Evolutionary conservation across 2,113 vertebrate species (phyloP), one percentile per base, ranked within the genome.

Genomic region (Coracopsis vasa): DNA sequence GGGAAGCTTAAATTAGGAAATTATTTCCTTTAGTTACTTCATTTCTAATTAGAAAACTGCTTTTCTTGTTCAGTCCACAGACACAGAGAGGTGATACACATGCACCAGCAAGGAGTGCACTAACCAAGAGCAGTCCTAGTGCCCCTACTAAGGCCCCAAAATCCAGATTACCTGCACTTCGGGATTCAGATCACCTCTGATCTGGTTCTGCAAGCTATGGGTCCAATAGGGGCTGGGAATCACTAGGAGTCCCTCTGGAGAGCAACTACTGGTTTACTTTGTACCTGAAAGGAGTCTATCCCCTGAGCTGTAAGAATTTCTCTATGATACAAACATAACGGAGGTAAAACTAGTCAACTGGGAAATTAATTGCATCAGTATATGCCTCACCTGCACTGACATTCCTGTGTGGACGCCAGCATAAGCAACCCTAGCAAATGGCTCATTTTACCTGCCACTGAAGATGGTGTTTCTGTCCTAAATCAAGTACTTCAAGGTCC

Each of bases 81-180:
- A 47, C 3, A 62, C 9, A 31, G 6, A 54, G 10, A 23, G 6
- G 21, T 33, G 42, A 9, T 11, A 25, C 11, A 14, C 1, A 0
- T 37, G 11, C 1, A 28, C 3, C 72, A 64, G 35, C 15, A 56
- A 66, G 21, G 2, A 69, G 7, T 47, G 27, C 7, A 4, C 9
- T 51, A 16, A 64, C 4, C 5, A 54, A 42, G 14, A n/a, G 27
- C 10, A 80, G 33, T 10, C 37, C 11, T 53, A 35, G 35, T 24
- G 33, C 33, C 56, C 33, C 33, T 16, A 35, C 33, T 58, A 35
- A 35, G 20, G 56, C 33, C 21, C 16, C 11, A 42, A 45, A 35
- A 33, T 29, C 10, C 27, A 65, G 19, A 69, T 13, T 33, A 25
- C 5, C 9, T 61, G 19, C 1, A 1, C 50, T 86, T 50, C 39